These are phyloP conservation scores for Ceratina japonica DNA, from an alignment of 1,140 invertebrate species.

Conservation along the genomic window DNA sequence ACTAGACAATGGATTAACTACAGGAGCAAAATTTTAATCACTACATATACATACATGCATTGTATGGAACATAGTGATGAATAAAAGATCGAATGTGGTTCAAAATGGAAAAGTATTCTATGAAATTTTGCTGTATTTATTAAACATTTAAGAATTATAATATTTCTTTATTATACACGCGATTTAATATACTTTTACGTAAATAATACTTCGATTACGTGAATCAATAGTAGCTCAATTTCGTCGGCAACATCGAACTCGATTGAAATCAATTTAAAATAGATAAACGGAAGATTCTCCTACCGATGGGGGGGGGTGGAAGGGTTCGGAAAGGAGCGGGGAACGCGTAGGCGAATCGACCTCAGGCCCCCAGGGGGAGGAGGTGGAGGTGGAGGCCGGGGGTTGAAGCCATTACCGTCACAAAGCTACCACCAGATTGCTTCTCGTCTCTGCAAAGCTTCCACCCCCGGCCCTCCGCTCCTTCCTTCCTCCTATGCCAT, in stretches of 20 bases:
- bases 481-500: conserved; percentile 39
- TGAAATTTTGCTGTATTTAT: background rate
- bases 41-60: too few species aligned
- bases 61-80: too few species aligned
- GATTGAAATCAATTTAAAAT: background rate
- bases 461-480: too few species aligned
- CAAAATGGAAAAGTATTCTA: background rate
- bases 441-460: conserved; percentile 70
- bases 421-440: conserved; percentile 80
- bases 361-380: conserved; percentile 26
- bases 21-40: too few species aligned
- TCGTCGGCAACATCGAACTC: too few species aligned
- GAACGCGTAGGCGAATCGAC: conserved; percentile 41
- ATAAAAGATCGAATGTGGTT: too few species aligned
- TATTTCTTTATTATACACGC: background rate
- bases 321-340: conserved; percentile 2
- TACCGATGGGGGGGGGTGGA: conserved; percentile 20
- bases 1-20: too few species aligned
- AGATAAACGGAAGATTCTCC: conserved; percentile 13
- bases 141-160: too few species aligned
- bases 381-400: conserved; percentile 62
- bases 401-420: conserved; percentile 77
- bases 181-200: background rate
- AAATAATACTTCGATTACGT: background rate
- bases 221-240: background rate